A percentile compares a stretch with the other conserved stretches of the same genome.
These are phyloP conservation scores for Omphaloscelis lunosa DNA, from an alignment of 2,888 invertebrate genomes.

Conservation along the genomic window DNA sequence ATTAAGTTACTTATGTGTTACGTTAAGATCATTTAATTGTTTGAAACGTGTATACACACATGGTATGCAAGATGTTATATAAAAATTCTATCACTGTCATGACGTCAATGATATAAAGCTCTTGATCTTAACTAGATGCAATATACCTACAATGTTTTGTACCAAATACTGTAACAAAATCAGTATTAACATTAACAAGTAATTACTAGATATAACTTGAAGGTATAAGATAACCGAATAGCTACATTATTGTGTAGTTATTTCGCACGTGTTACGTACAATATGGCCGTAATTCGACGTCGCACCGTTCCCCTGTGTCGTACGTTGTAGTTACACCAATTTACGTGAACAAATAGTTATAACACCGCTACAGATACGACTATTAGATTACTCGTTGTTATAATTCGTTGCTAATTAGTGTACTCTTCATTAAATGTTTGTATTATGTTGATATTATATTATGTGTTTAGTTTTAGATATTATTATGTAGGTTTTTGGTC, in stretches of 20 bases:
- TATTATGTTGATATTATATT: neutral
- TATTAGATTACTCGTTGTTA: conserved; percentile 54
- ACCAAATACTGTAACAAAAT: neutral
- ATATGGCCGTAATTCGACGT: conserved; percentile 53
- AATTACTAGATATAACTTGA: conserved; percentile 7
- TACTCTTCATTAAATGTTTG: conserved; percentile 23
- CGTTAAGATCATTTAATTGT: too few relatives aligned
- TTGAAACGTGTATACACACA: too few relatives aligned
- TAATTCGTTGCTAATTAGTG: conserved; percentile 57
- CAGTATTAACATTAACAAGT: neutral
- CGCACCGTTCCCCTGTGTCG: conserved; percentile 42
- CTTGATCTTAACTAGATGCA: neutral
- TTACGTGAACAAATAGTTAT: conserved; percentile 74
- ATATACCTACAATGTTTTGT: conserved; percentile 1
- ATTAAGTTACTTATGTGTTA: too few relatives aligned
- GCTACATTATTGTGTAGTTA: conserved; percentile 37
- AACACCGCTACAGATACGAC: conserved; percentile 53
- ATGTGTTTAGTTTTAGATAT: neutral
- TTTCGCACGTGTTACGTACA: conserved; percentile 49
- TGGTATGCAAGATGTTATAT: too few relatives aligned
- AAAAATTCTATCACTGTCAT: too few relatives aligned
- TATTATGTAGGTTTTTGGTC: neutral
- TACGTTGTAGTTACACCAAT: conserved; percentile 69
- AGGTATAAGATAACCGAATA: conserved; percentile 30
- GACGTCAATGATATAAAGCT: neutral